Evolutionary conservation across 37 sponge, comb jelly and placozoan species (phyloP), one percentile per base, ranked within the genome.

Genomic region (Hexactinellida sp.): DNA sequence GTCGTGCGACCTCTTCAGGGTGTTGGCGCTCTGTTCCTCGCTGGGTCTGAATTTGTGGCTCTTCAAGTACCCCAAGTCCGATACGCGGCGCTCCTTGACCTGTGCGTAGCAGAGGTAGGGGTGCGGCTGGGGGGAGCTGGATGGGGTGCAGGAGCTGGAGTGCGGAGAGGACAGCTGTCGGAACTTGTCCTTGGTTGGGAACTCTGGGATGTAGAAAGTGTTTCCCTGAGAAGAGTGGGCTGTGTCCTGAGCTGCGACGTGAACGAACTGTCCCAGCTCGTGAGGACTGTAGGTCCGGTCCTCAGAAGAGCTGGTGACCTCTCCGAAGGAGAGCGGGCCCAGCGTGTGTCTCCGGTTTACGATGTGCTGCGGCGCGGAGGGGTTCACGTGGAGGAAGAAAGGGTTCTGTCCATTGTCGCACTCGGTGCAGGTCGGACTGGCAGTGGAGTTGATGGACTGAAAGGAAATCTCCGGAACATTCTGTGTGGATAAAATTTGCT

Each of bases 391-490:
- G 34, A 63, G 76, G 76, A 63, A 63, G 76, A 63, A 63, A 1
- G 76, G 76, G 76, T 63, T 28, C 76, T 63, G 76, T 63, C 76
- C 76, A 23, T 5, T 7, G 5, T 63, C 13, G 34, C 19, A 63
- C 25, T 63, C 76, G 3, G 21, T 3, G 34, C 21, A n/a, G 76
- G 76, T 63, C 10, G 47, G 47, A n/a, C 76, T 63, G 76, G 30
- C 5, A n/a, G 76, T 63, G 5, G 76, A 63, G 76, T 7, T 7
- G 25, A 63, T 63, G 13, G 76, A 63, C 76, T 63, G 76, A n/a
- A 63, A n/a, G 30, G 76, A 63, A 7, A 63, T 63, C 76, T 63
- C 76, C 3, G 76, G 76, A n/a, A 63, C 76, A n/a, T 63, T n/a
- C 76, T 25, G 52, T 19, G 52, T 9, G 16, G 52, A 47, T 47